A percentile compares a stretch with the other conserved stretches of the same genome.
These are phyloP conservation scores for Pocota personata DNA, from an alignment of 2,888 invertebrate genomes.

Conservation along the genomic window DNA sequence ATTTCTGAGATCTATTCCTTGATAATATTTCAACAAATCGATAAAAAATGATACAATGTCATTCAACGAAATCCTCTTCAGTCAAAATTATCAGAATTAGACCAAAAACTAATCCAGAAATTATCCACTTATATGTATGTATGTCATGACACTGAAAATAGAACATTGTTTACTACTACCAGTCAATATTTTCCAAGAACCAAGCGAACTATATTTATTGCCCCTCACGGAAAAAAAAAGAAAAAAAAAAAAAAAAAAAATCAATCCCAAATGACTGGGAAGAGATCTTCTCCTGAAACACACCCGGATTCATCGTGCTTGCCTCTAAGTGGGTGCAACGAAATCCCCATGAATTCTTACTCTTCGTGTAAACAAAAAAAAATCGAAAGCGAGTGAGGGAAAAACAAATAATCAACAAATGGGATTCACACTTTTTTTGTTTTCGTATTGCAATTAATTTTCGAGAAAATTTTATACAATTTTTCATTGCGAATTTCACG, in stretches of 20 bases:
- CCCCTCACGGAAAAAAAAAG: conserved; percentile 33
- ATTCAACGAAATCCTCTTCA: neutral
- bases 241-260: conserved; percentile 41
- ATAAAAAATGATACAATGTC: conserved; percentile 2
- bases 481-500: conserved; percentile 8
- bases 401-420: conserved; percentile 60
- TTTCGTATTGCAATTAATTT: conserved; percentile 50
- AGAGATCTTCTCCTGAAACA: conserved; percentile 40
- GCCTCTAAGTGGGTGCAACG: conserved; percentile 66
- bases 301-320: conserved; percentile 38
- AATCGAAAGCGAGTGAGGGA: conserved; percentile 13
- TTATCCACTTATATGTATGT: conserved; percentile 18
- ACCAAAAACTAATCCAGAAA: conserved; percentile 22
- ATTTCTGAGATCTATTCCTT: neutral
- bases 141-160: conserved; percentile 54
- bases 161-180: conserved; percentile 66
- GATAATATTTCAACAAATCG: neutral
- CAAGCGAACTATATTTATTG: conserved; percentile 69
- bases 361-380: conserved; percentile 55
- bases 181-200: conserved; percentile 71
- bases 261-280: conserved; percentile 49
- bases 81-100: conserved; percentile 22
- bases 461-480: conserved; percentile 18
- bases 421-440: conserved; percentile 35
- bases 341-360: conserved; percentile 41